phyloP scores from a whole-genome alignment of 2,888 invertebrate species.

The Amphipoea lucens region DNA sequence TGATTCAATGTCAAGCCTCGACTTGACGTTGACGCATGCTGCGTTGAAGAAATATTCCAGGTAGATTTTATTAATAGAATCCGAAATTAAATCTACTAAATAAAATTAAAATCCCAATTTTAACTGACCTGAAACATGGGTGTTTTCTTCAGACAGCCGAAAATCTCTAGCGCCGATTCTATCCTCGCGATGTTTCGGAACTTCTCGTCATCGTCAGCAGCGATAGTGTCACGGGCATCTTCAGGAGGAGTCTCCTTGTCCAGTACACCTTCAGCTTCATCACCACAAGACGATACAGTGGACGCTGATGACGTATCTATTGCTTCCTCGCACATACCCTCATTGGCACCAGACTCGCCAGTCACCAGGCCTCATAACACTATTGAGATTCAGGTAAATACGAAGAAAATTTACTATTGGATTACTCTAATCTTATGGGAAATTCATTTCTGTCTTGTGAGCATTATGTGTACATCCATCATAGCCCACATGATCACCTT shows the following conservation, averaged over 20 bases:
- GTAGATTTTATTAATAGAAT: constrained; percentile 63
- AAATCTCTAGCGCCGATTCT: constrained; percentile 94
- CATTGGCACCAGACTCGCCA: constrained; percentile 92
- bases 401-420: not conserved
- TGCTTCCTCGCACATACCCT: constrained; percentile 91
- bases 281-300: constrained; percentile 93
- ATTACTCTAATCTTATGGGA: not conserved
- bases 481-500: constrained; percentile 7
- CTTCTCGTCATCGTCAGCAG: constrained; percentile 92
- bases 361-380: constrained; percentile 85
- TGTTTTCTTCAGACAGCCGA: constrained; percentile 86
- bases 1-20: constrained; percentile 94
- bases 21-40: constrained; percentile 91
- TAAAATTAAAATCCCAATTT: constrained; percentile 5
- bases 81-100: not conserved
- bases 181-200: constrained; percentile 94
- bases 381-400: constrained; percentile 86
- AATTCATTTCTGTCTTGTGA: constrained; percentile 4
- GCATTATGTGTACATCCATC: not conserved
- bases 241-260: constrained; percentile 92
- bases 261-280: constrained; percentile 93
- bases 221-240: constrained; percentile 90
- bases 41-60: constrained; percentile 90
- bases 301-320: constrained; percentile 93
- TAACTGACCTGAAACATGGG: constrained; percentile 6